Evolutionary conservation across 2,797 vertebrate genomes (phyloP), one percentile per base, ranked within the genome.

Genomic region (Lates japonicus): DNA sequence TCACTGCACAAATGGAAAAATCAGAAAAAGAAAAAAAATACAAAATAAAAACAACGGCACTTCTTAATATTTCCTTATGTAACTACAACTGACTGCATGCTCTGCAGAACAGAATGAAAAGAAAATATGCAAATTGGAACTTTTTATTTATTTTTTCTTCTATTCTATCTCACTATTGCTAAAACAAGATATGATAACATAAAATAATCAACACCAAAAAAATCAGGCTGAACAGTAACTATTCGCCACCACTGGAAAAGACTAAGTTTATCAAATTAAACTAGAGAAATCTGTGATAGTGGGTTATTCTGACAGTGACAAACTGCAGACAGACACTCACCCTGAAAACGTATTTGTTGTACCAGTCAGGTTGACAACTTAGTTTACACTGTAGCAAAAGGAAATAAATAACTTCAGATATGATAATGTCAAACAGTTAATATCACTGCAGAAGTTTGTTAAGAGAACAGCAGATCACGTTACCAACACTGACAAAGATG

Each of bases 301-400:
- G 20, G 22, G 35, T 41, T 41, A 48, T 61, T 35, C 31, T 8
- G 57, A 17, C 9, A 60, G 67, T 42, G 4, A 59, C 60, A 66
- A 39, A 57, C 25, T 70, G 16, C 1, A 55, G 17, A 49, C 19
- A 58, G 3, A 57, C 37, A 90, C 91, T 94, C 74, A 94, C 94
- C 90, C 81, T 77, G 66, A 89, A 69, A 86, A 85, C 33, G 66
- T 63, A 74, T 81, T 55, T 17, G 60, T 67, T 76, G 84, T 82
- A 77, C 70, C 78, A 82, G 68, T 90, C 82, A 49, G 67, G 65
- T 59, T 54, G 68, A 84, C 84, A 81, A 81, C 55, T 87, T 84
- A 74, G 82, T 91, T 92, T 84, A 79, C 58, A 84, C 92, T 94
- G 90, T 74, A 83, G 90, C 89, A 70, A 88, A 60, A 83, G 37